Conservation (phyloP, 2,113 vertebrate genomes). For the Eclectus roratus region DNA sequence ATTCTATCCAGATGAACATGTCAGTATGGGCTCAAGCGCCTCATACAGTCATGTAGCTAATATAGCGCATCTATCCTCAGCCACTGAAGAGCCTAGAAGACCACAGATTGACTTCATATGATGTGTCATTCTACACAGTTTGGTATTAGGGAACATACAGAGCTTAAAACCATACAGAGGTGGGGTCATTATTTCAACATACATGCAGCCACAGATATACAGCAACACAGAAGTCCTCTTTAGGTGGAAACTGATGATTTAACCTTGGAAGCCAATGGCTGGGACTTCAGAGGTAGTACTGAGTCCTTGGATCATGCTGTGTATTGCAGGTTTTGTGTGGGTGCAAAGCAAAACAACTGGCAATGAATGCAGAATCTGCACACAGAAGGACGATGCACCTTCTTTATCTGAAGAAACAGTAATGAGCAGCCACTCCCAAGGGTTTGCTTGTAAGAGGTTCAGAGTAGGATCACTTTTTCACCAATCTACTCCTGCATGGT, state of each 20-base stretch:
- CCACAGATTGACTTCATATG: neutral
- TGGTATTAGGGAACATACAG: neutral
- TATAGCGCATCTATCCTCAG: neutral
- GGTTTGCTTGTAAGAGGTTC: neutral
- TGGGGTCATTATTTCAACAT: neutral
- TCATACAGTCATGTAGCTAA: neutral
- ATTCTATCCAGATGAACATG: neutral
- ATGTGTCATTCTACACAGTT: too few species aligned
- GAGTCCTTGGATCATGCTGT: neutral
- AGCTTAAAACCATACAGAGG: neutral
- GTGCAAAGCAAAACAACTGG: neutral
- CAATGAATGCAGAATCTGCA: neutral
- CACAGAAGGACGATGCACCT: neutral
- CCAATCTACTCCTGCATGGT: neutral
- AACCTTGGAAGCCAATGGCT: neutral
- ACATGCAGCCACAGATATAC: accelerated
- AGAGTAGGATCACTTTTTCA: neutral
- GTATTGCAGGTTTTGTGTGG: neutral
- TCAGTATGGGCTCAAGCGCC: neutral
- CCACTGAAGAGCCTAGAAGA: neutral
- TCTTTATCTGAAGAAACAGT: neutral
- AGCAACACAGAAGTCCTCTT: neutral
- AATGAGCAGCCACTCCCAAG: neutral
- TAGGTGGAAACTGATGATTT: neutral
- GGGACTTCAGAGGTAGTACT: neutral